Base-by-base conservation (phyloP, 2,113 vertebrate species). In the Tyrannus savana region DNA sequence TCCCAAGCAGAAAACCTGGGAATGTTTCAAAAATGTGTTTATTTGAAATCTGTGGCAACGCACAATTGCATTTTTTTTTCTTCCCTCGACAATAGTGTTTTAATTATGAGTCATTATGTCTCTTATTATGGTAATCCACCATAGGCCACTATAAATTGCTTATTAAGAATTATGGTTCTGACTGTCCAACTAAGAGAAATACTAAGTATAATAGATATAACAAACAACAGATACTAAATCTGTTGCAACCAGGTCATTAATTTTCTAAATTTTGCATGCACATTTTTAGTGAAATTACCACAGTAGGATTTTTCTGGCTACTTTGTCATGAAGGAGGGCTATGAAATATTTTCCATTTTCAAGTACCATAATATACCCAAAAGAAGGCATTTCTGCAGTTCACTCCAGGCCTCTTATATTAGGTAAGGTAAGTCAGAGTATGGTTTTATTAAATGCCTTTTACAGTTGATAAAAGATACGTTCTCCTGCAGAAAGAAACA, bases 1-100 rank as follows among this genome's bases (percentile, higher is more conserved):
- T 89, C 58, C n/a, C n/a, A 67, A 87, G 53, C 35, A 82, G 53
- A 94, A 94, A 91, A 93, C 77, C 62, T 92, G 89, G 73, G 84
- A 89, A 49, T 50, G 10, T 72, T 89, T 74, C 3, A 93, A 94
- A 96, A 91, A 92, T 87, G 44, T 84, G 49, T 81, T 75, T 95
- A 78, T 87, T 89, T 96, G 44, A 91, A 90, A 91, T 84, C 31
- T 50, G 23, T 85, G 69, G 83, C 87, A 93, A 82, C 41, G 46
- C 25, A 62, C 41, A 85, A 93, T 83, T 87, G n/a, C 68, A 28
- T 47, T 78, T 76, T 72, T 79, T 72, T 62, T 30, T 19, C 14
- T 24, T 87, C 27, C n/a, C 60, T 46, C 42, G 50, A 87, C 69
- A 90, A 50, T 50, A 76, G 17, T 83, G 41, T 69, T 95, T 90